A percentile compares a stretch with the other conserved stretches of the same genome.
These are phyloP conservation scores for Drosophila miranda DNA, from an alignment of 1,140 invertebrate genomes.

Conservation along the genomic window DNA sequence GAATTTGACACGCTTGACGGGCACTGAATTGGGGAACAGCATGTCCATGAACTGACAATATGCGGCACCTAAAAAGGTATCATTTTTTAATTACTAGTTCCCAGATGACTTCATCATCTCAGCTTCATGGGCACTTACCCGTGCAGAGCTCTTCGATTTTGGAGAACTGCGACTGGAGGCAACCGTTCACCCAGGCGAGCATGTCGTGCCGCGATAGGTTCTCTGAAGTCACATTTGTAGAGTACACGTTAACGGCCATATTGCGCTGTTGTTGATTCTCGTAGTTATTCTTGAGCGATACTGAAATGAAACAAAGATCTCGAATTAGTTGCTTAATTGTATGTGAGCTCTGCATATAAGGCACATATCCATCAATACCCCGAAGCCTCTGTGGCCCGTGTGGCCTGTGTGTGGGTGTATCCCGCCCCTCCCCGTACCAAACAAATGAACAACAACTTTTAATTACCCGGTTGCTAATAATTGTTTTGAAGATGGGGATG, in stretches of 20 bases:
- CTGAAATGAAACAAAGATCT: slow-evolving; percentile 31
- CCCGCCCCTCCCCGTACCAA: no score
- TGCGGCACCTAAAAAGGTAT: slow-evolving; percentile 86
- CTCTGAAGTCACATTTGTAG: slow-evolving; percentile 98
- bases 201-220: slow-evolving; percentile 99
- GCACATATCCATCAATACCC: neutral
- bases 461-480: slow-evolving; percentile 52
- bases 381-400: neutral
- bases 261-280: slow-evolving; percentile 33
- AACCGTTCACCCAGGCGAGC: slow-evolving; percentile 99
- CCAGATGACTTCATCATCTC: neutral
- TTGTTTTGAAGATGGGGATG: slow-evolving; percentile 40
- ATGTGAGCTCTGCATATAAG: slow-evolving; percentile 8
- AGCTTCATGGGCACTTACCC: slow-evolving; percentile 83
- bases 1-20: slow-evolving; percentile 98
- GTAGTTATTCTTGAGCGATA: slow-evolving; percentile 15
- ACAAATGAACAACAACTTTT: slow-evolving; percentile 19
- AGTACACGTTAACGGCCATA: slow-evolving; percentile 99
- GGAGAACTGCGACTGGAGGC: slow-evolving; percentile 94
- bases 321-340: slow-evolving; percentile 18
- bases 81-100: slow-evolving; percentile 5
- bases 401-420: slow-evolving; percentile 26
- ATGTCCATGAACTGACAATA: slow-evolving; percentile 99
- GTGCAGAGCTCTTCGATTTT: slow-evolving; percentile 99
- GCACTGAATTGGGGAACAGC: slow-evolving; percentile 97